phyloP scores from a whole-genome alignment of 2,113 vertebrate species.

The Phrynosoma platyrhinos region DNA sequence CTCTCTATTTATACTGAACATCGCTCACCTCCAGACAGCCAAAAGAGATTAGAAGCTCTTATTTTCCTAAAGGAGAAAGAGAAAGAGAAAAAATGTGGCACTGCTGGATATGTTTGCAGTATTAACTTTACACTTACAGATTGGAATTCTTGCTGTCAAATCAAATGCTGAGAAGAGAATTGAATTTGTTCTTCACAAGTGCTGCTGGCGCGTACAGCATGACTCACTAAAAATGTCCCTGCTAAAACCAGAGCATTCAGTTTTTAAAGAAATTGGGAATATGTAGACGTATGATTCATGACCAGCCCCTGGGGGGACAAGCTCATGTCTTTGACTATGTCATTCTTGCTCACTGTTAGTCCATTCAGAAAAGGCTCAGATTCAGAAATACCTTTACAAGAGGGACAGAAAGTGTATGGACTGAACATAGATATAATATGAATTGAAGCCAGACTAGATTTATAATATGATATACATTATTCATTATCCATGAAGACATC shows the following conservation, averaged over 20 bases:
- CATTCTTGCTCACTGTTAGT: slow-evolving; percentile 19
- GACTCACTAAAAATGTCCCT: not conserved
- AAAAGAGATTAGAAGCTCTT: not conserved
- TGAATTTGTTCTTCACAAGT: slow-evolving; percentile 32
- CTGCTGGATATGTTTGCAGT: not conserved
- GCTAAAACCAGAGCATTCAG: slow-evolving; percentile 31
- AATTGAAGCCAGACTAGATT: not conserved
- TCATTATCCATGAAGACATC: not conserved
- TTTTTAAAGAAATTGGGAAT: slow-evolving; percentile 30
- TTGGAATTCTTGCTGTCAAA: slow-evolving; percentile 42
- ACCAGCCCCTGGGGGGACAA: slow-evolving; percentile 13
- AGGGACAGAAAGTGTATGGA: not conserved
- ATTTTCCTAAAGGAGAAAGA: not conserved
- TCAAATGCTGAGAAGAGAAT: slow-evolving; percentile 34
- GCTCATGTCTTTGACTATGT: slow-evolving; percentile 10
- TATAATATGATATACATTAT: not conserved
- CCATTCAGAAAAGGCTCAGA: slow-evolving; percentile 36
- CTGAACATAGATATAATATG: not conserved
- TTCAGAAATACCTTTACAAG: not conserved
- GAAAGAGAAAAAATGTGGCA: not conserved
- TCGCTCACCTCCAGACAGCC: not conserved
- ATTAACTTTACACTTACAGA: not conserved
- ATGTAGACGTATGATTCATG: slow-evolving; percentile 30
- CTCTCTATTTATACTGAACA: not conserved
- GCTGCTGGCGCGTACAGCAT: not conserved